Base-by-base conservation (phyloP, 2,113 vertebrate genomes). In the Lichenostomus cassidix region DNA sequence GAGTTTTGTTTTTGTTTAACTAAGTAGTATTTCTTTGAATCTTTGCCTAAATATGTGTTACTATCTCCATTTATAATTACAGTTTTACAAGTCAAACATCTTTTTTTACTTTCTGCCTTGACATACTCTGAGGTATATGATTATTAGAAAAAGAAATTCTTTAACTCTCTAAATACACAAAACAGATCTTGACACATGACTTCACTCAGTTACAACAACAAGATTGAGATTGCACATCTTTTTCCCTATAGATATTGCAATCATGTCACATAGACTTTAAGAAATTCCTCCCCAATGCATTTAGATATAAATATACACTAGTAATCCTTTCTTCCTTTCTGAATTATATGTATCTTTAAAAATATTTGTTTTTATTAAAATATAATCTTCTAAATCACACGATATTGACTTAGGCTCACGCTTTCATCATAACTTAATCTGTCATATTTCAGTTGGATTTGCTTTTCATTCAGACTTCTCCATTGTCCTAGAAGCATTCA, bases 361-460 rank as follows among this genome's bases (percentile, higher is more conserved):
- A 94, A 87, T 64, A 90, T 71, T 96, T 91, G 39, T 4, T 68
- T 95, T 91, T 76, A 94, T 90, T 94, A 86, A 91, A 91, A 88
- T 44, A 22, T 50, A 88, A 75, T 75, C 70, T 95, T 90, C 46
- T 92, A 79, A 93, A 92, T 90, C 68, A 41, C 76, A 60, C 39
- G 46, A 60, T 85, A 25, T 86, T 92, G 92, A 86, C 76, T 77
- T 94, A 73, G 55, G 71, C 50, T 96, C 63, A 77, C 70, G 46
- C 28, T 94, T 95, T 88, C 86, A 88, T 89, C 59, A 87, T 81
- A 92, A 83, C 68, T 4, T 81, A 77, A 94, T 89, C 89, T 94
- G 56, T 77, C 76, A 70, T 83, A 83, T 83, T 96, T 86, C 83
- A 74, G 13, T 5, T 55, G 55, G 15, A 89, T 92, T 95, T 83